phyloP scores from a whole-genome alignment of 2,113 vertebrate genomes.

The Gyps fulvus region DNA sequence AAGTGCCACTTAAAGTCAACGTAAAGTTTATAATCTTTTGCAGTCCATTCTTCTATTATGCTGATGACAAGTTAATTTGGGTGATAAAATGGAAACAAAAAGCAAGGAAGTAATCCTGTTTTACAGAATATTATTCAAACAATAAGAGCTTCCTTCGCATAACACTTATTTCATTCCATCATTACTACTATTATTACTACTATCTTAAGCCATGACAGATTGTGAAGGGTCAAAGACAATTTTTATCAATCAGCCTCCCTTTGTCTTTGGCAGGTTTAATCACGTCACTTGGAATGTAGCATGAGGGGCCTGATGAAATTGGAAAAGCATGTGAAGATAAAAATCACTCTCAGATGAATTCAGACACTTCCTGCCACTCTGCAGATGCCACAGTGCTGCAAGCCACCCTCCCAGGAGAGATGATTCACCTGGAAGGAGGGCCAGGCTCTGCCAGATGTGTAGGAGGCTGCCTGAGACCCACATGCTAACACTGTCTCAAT shows the following conservation, averaged over 20 bases:
- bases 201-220: conserved; percentile 73
- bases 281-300: conserved; percentile 79
- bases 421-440: conserved; percentile 95
- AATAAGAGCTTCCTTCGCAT: conserved; percentile 25
- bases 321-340: conserved; percentile 91
- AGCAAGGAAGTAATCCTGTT: conserved; percentile 56
- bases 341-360: conserved; percentile 87
- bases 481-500: conserved; percentile 91
- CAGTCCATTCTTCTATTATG: conserved; percentile 42
- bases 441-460: conserved; percentile 95
- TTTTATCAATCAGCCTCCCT: conserved; percentile 75
- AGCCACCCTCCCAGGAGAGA: conserved; percentile 90
- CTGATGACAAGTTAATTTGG: conserved; percentile 67
- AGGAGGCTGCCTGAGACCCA: conserved; percentile 84
- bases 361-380: conserved; percentile 92
- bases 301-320: conserved; percentile 83
- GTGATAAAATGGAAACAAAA: conserved; percentile 65
- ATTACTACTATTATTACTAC: conserved; percentile 71
- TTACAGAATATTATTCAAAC: conserved; percentile 65
- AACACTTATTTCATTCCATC: conserved; percentile 54
- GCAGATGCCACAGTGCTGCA: conserved; percentile 88
- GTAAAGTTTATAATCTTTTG: conserved; percentile 49
- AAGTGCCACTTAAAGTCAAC: conserved; percentile 42
- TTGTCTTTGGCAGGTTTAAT: conserved; percentile 77
- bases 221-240: conserved; percentile 78